phyloP scores from a whole-genome alignment of 2,888 invertebrate species.

The Mimumesa dahlbomi region DNA sequence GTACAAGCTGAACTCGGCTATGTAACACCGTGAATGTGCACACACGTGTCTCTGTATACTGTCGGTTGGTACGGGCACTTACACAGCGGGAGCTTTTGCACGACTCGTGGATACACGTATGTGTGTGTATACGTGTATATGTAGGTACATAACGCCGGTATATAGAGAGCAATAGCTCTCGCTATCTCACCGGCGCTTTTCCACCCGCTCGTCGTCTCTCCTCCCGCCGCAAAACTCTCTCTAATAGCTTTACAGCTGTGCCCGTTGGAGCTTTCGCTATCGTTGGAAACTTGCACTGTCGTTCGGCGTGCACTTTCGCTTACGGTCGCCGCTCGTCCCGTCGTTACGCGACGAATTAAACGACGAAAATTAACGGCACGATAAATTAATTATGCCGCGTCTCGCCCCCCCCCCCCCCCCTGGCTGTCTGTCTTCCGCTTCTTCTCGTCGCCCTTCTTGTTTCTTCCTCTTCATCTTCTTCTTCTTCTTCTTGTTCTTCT shows the following conservation, averaged over 20 bases:
- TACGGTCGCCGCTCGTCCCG: conserved; percentile 51
- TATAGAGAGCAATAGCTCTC: conserved; percentile 53
- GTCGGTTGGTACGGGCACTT: not conserved
- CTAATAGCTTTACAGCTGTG: conserved; percentile 77
- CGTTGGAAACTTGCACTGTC: conserved; percentile 77
- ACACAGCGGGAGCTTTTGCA: conserved; percentile 44
- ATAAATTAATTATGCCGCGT: conserved; percentile 3
- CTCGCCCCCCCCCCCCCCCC: not conserved
- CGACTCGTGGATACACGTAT: conserved; percentile 51
- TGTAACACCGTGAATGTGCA: conserved; percentile 35
- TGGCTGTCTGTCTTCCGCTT: no score
- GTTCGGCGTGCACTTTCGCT: conserved; percentile 73
- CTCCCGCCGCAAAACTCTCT: conserved; percentile 62
- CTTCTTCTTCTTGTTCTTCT: no score
- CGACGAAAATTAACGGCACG: conserved; percentile 16
- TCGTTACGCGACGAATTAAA: conserved; percentile 26
- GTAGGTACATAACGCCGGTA: conserved; percentile 7
- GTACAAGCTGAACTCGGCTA: conserved; percentile 48
- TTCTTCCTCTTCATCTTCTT: no score
- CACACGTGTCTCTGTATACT: conserved; percentile 27
- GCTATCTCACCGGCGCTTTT: conserved; percentile 53
- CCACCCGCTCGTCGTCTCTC: conserved; percentile 63
- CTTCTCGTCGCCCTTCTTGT: no score
- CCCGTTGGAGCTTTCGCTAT: conserved; percentile 77
- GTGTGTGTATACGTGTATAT: conserved; percentile 34